Base-by-base conservation (phyloP, 2,113 vertebrate species). In the Chionomys nivalis region DNA sequence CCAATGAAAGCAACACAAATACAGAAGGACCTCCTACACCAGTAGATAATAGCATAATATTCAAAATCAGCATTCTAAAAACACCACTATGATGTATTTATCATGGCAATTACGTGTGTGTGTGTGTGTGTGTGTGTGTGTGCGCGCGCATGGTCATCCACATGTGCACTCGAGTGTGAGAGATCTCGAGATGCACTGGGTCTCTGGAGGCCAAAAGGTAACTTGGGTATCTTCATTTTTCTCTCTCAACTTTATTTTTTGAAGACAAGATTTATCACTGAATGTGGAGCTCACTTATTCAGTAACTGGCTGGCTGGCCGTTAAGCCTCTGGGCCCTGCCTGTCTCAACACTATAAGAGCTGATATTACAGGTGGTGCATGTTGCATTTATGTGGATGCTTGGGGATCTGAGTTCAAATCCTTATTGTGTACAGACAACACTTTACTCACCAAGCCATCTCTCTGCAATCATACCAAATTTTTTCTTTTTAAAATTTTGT, bases 31-130 rank as follows among this genome's bases (percentile, higher is more conserved):
- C 44, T 44, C 44, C 44, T 44, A 44, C 44, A 44, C 44, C 44
- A 44, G 4, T 44, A 55, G 23, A 77, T 85, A 16, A 70, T 90
- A 75, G 4, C 42, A 24, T 78, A 87, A 58, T 86, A 92, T 68
- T 81, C 83, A 93, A 93, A 73, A 47, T 63, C 19, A 78, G 66
- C 72, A 92, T 89, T 24, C 88, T 89, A 79, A 95, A 81, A 24
- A 55, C 87, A 23, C 28, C 9, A 85, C 39, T 95, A 7, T 89
- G 39, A 63, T 82, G 31, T 36, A n/a, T 90, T 90, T 90, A 75
- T 19, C 5, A 49, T 33, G 79, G 52, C 0, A 55, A 63, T 52
- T 21, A 24, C 63, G 79, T 26, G 21, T 61, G 33, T 82, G 52
- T 14, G 19, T 39, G 31, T 61, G 79, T 82, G 52, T 39, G 4